Conservation (phyloP, 1,140 invertebrate species). For the Gryllus bimaculatus region DNA sequence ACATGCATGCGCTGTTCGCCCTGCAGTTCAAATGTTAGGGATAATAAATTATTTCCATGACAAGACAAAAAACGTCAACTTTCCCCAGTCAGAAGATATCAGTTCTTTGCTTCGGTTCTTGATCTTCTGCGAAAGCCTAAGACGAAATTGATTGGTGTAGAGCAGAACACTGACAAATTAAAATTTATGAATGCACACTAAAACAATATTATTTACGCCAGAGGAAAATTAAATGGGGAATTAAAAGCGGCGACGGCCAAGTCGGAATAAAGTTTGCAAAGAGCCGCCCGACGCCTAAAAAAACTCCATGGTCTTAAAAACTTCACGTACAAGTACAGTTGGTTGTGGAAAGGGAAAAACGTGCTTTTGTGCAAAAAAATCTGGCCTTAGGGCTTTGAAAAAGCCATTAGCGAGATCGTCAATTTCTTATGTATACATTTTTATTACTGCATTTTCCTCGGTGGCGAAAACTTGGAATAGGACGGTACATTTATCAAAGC, state of each 20-base stretch:
- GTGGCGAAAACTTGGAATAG: neutral
- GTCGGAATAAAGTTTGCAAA: neutral
- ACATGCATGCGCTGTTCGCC: no score
- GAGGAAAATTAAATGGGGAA: neutral
- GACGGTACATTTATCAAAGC: neutral
- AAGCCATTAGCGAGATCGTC: constrained; percentile 3
- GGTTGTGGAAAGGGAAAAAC: neutral
- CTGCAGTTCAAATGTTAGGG: no score
- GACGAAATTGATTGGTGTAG: neutral
- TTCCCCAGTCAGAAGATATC: no score
- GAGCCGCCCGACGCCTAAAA: neutral
- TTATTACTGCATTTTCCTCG: constrained; percentile 1
- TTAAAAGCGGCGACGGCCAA: neutral
- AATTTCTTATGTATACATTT: constrained; percentile 6
- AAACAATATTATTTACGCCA: neutral
- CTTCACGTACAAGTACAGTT: constrained; percentile 4
- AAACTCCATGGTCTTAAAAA: neutral
- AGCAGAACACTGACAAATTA: neutral
- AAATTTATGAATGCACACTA: neutral
- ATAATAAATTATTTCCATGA: no score
- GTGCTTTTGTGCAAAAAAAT: neutral
- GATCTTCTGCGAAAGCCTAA: neutral
- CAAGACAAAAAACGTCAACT: no score
- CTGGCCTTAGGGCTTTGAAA: neutral
- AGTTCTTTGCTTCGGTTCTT: no score